Evolutionary conservation across 2,797 vertebrate species (phyloP).

Genomic region (Sphaeramia orbicularis): DNA sequence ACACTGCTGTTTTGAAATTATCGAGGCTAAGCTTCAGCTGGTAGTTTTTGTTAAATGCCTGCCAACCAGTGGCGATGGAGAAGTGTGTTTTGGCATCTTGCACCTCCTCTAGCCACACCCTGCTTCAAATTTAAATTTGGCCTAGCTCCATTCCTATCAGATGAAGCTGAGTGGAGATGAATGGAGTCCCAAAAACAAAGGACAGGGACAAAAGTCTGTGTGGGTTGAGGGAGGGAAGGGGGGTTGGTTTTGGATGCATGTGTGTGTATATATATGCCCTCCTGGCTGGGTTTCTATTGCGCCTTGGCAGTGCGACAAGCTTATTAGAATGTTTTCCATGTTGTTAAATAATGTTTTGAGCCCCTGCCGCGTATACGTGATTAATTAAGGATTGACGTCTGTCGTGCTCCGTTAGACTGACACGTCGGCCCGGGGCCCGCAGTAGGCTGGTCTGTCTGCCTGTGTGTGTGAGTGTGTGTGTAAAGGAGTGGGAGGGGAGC

Average conservation of each 20-base stretch:
- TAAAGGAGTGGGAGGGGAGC: conserved; percentile 77
- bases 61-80: conserved; percentile 52
- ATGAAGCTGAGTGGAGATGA: conserved; percentile 66
- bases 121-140: conserved; percentile 66
- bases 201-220: conserved; percentile 55
- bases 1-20: conserved; percentile 1
- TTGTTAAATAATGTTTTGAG: conserved; percentile 85
- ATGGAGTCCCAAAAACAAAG: conserved; percentile 74
- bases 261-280: conserved; percentile 45
- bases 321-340: conserved; percentile 87
- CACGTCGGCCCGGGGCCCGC: conserved; percentile 74
- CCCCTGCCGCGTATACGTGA: conserved; percentile 80
- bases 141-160: conserved; percentile 57
- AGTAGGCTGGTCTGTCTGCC: conserved; percentile 63
- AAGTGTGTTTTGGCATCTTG: conserved; percentile 71
- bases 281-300: conserved; percentile 74
- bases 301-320: conserved; percentile 82
- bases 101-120: conserved; percentile 60
- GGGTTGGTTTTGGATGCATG: conserved; percentile 45
- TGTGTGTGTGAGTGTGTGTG: conserved; percentile 60
- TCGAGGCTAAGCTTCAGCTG: background rate
- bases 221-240: conserved; percentile 14
- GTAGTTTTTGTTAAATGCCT: conserved; percentile 7
- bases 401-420: conserved; percentile 80
- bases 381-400: conserved; percentile 85